Evolutionary conservation across 2,797 vertebrate species (phyloP).

Genomic region (Ispidina lecontei): DNA sequence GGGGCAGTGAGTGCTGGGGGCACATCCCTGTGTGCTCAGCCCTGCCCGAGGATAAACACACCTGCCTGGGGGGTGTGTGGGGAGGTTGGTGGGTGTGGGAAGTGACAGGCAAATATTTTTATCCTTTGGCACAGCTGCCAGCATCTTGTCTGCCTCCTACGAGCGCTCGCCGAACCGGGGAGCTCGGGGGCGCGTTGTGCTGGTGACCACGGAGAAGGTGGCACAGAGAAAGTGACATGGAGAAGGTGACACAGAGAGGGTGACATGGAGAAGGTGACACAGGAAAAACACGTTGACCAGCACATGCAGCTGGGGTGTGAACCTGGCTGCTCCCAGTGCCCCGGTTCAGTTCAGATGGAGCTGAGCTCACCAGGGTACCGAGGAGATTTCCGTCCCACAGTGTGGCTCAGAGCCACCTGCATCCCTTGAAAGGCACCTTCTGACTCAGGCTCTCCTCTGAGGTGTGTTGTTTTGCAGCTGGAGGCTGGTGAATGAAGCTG

Average conservation of each 20-base stretch:
- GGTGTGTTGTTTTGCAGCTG: slow-evolving; percentile 49
- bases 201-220: neutral
- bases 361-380: neutral
- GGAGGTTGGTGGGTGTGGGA: neutral
- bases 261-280: no score
- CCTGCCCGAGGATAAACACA: neutral
- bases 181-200: fast-evolving
- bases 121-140: neutral
- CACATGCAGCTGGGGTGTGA: no score
- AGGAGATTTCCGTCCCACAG: neutral
- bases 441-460: neutral
- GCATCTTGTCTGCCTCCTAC: neutral
- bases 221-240: fast-evolving
- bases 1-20: fast-evolving
- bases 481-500: slow-evolving; percentile 52
- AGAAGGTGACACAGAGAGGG: neutral
- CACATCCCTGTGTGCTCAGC: neutral
- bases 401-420: neutral
- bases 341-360: neutral
- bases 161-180: neutral
- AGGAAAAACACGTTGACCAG: no score
- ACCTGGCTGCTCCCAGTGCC: neutral
- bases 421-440: slow-evolving; percentile 22
- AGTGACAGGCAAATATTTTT: neutral
- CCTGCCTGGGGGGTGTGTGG: neutral